Evolutionary conservation across 2,113 vertebrate genomes (phyloP).

Genomic region (Pseudorhombus dupliciocellatus): DNA sequence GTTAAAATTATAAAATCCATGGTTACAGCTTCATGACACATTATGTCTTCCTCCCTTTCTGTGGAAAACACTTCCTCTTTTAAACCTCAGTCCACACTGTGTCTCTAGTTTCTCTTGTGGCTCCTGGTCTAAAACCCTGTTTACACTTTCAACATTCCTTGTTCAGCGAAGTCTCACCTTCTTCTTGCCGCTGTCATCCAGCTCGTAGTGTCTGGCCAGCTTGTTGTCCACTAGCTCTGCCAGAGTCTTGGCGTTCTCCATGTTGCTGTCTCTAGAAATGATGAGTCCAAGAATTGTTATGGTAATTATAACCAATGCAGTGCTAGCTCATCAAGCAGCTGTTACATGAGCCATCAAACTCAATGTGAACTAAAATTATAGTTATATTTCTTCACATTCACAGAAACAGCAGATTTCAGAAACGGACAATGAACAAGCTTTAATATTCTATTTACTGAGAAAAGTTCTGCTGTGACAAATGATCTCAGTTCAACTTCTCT

Average conservation of each 20-base stretch:
- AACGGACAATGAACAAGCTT: too few relatives aligned
- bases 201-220: slow-evolving; percentile 87
- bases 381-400: too few relatives aligned
- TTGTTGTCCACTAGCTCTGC: slow-evolving; percentile 90
- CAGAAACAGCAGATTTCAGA: too few relatives aligned
- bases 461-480: not conserved
- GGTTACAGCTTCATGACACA: too few relatives aligned
- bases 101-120: not conserved
- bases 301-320: too few relatives aligned
- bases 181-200: slow-evolving; percentile 87
- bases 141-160: slow-evolving; percentile 33
- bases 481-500: slow-evolving; percentile 12
- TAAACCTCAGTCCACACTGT: not conserved
- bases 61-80: not conserved
- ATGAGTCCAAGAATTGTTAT: too few relatives aligned
- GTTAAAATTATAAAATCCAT: not conserved
- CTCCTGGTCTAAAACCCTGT: slow-evolving; percentile 26
- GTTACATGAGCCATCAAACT: too few relatives aligned
- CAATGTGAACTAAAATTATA: too few relatives aligned
- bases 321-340: too few relatives aligned
- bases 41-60: too few relatives aligned
- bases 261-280: slow-evolving; percentile 78
- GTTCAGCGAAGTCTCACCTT: slow-evolving; percentile 83
- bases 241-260: slow-evolving; percentile 86
- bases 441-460: too few relatives aligned